Evolutionary conservation across 2,797 vertebrate genomes (phyloP), one percentile per base, ranked within the genome.

Genomic region (Adrianichthys oophorus): DNA sequence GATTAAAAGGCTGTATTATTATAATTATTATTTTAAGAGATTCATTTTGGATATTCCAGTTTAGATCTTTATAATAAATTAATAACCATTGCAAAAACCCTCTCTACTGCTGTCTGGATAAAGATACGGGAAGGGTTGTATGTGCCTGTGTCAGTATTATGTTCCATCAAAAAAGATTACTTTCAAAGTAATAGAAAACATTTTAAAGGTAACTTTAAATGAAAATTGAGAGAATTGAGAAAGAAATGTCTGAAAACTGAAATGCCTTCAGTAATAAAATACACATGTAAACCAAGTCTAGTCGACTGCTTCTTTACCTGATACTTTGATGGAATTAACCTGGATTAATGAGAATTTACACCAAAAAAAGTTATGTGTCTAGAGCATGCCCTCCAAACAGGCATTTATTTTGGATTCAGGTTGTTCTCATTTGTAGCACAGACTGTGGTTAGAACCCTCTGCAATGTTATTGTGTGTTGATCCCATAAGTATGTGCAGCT

Each of bases 61-160:
- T 12, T 37, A 37, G 32, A 29, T 37, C 10, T 37, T 13, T 12
- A 37, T 37, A 4, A 37, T 12, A 37, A 12, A 37, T 0, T 37
- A 37, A 37, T 37, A 12, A 37, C 13, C 10, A 21, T 14, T 14
- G 4, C 17, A 41, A 32, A 48, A 0, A 54, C 10, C 1, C 41
- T 16, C 29, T 57, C 53, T 4, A 7, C 52, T 24, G 42, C n/a
- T 47, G 60, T 70, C 73, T 71, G 79, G 56, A 78, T 41, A 13
- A 62, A 43, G 73, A 47, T 47, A 42, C 4, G 52, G 47, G 5
- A 4, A 51, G 21, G 6, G 44, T 52, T 17, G 5, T 56, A 19
- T 42, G 26, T 53, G 13, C 32, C 32, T 37, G 32, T 37, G 32
- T 37, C 32, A 37, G 32, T 37, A 37, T 37, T 13, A 37, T 37